phyloP scores from a whole-genome alignment of 2,888 invertebrate species.

The Pediacus dermestoides region DNA sequence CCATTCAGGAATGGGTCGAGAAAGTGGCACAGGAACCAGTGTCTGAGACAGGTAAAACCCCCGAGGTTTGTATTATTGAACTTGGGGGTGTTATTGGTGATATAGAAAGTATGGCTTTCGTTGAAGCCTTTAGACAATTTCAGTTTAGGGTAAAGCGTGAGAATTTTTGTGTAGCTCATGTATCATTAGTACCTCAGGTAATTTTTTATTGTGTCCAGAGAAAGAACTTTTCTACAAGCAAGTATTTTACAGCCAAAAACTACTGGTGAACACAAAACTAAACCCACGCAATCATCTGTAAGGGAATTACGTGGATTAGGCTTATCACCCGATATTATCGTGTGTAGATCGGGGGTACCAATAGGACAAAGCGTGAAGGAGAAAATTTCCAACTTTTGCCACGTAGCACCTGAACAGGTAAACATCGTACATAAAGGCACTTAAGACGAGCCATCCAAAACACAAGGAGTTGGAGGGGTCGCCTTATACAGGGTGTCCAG shows the following conservation, averaged over 20 bases:
- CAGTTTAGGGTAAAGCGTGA: constrained; percentile 90
- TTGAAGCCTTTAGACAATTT: constrained; percentile 97
- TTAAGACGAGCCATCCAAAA: neutral
- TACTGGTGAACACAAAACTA: constrained; percentile 97
- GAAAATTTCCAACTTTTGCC: constrained; percentile 95
- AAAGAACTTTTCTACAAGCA: neutral
- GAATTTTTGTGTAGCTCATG: constrained; percentile 96
- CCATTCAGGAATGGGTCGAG: constrained; percentile 98
- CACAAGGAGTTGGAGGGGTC: no score
- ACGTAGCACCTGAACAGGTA: constrained; percentile 90
- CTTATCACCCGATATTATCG: constrained; percentile 88
- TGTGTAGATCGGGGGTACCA: constrained; percentile 86
- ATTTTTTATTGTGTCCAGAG: constrained; percentile 20
- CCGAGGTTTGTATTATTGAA: constrained; percentile 84
- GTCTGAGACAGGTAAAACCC: constrained; percentile 61
- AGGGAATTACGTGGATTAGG: constrained; percentile 91
- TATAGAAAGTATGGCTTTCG: constrained; percentile 99
- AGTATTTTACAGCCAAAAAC: constrained; percentile 66
- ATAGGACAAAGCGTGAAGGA: constrained; percentile 81
- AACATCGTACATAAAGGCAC: no score
- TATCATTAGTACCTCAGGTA: constrained; percentile 91
- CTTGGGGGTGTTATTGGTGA: constrained; percentile 98
- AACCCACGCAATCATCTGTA: constrained; percentile 97
- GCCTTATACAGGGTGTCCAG: no score
- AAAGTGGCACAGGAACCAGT: constrained; percentile 86